Conservation (phyloP, 2,797 vertebrate genomes). For the Tinamus major region DNA sequence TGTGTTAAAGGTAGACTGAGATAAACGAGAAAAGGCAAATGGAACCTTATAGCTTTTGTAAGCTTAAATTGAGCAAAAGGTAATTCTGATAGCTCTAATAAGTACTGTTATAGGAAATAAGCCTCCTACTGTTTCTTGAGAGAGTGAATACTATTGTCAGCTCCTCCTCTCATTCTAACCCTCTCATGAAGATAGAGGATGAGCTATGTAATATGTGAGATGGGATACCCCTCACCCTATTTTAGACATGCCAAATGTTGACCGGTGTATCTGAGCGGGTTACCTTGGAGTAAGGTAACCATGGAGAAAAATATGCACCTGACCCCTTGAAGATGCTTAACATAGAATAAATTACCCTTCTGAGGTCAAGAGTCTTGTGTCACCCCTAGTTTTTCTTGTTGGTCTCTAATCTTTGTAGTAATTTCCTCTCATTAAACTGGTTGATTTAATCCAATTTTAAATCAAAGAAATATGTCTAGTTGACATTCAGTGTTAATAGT, state of each 20-base stretch:
- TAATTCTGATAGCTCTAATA: not conserved
- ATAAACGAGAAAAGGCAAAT: not conserved
- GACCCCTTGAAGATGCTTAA: not conserved
- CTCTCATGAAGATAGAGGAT: not conserved
- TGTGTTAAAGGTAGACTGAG: not conserved
- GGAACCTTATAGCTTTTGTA: not conserved
- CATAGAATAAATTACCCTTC: not conserved
- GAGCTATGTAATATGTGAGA: not conserved
- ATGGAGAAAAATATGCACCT: not conserved
- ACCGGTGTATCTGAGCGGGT: not conserved
- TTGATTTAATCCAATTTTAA: not conserved
- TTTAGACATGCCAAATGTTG: not conserved
- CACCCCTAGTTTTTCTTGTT: not conserved
- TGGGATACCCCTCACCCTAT: not conserved
- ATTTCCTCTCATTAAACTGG: not conserved
- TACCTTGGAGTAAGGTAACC: too few species aligned
- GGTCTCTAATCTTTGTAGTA: slow-evolving; percentile 1
- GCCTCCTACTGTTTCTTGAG: not conserved
- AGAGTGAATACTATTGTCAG: not conserved
- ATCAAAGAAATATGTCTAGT: not conserved
- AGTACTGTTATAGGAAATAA: not conserved
- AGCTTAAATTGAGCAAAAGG: not conserved
- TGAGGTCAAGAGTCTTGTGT: not conserved
- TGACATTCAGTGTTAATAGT: not conserved
- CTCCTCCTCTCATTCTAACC: not conserved